These are phyloP conservation scores for Lates japonicus DNA, from an alignment of 2,797 vertebrate species.

Conservation along the genomic window DNA sequence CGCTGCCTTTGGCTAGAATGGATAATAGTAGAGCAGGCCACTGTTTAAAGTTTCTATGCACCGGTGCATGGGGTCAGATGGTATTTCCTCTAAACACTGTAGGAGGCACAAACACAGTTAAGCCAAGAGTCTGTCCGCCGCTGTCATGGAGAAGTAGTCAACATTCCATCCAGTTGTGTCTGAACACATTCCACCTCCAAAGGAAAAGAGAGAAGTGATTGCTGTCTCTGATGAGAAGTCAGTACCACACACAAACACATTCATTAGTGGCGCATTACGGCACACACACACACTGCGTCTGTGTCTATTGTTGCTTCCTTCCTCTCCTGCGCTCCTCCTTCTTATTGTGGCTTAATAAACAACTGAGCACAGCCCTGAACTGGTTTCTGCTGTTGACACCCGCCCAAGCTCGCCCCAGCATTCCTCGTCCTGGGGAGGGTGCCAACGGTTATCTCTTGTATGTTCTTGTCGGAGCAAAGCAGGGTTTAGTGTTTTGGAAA, in stretches of 20 bases:
- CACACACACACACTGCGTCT: not conserved
- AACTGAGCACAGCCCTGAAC: not conserved
- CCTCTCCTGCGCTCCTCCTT: conserved; percentile 2
- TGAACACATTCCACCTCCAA: not conserved
- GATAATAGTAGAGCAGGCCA: conserved; percentile 60
- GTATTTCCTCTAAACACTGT: conserved; percentile 72
- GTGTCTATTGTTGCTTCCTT: conserved; percentile 1
- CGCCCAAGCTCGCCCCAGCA: conserved; percentile 36
- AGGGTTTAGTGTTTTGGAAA: conserved; percentile 66
- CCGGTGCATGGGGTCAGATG: conserved; percentile 60
- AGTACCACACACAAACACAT: not conserved
- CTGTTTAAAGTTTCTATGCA: conserved; percentile 59
- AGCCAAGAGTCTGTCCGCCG: conserved; percentile 54
- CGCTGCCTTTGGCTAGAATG: conserved; percentile 35
- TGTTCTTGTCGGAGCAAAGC: conserved; percentile 55
- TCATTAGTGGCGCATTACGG: not conserved
- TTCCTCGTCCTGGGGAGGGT: conserved; percentile 52
- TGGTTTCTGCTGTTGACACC: conserved; percentile 31
- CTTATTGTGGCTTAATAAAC: conserved; percentile 8
- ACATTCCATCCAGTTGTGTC: conserved; percentile 48
- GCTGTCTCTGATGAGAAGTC: conserved; percentile 27
- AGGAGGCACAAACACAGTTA: conserved; percentile 57
- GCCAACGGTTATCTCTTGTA: conserved; percentile 49
- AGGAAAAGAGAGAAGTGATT: not conserved
- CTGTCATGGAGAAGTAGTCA: conserved; percentile 57